These are phyloP conservation scores for Drosophila sproati DNA, from an alignment of 1,140 invertebrate species.

Conservation along the genomic window DNA sequence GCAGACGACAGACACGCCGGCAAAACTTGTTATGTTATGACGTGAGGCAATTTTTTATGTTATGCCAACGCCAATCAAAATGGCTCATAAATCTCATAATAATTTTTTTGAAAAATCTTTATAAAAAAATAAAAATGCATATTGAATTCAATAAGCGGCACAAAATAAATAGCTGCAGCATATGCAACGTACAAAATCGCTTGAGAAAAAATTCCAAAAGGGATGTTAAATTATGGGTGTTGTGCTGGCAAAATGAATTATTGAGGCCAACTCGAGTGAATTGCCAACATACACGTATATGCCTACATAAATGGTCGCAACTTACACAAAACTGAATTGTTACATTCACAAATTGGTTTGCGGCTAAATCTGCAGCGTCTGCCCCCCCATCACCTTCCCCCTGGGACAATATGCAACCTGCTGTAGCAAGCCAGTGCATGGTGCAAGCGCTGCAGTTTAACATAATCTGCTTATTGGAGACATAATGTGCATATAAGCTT, in stretches of 20 bases:
- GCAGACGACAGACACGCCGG: slow-evolving; percentile 41
- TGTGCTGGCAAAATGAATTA: neutral
- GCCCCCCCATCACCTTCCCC: neutral
- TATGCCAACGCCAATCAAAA: slow-evolving; percentile 35
- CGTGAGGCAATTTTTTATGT: slow-evolving; percentile 37
- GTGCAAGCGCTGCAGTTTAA: slow-evolving; percentile 29
- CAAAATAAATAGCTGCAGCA: slow-evolving; percentile 13
- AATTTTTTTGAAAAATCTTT: slow-evolving; percentile 2
- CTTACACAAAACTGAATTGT: slow-evolving; percentile 6
- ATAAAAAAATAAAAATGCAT: slow-evolving; percentile 12
- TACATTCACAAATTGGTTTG: slow-evolving; percentile 38
- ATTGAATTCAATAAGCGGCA: slow-evolving; percentile 32
- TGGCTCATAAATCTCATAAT: slow-evolving; percentile 43
- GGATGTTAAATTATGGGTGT: slow-evolving; percentile 3
- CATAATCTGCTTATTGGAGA: slow-evolving; percentile 35
- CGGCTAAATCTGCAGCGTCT: slow-evolving; percentile 1
- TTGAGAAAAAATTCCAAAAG: neutral
- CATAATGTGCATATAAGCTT: slow-evolving; percentile 21
- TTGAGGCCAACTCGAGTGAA: too few species aligned
- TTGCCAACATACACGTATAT: too few species aligned
- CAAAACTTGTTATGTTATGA: slow-evolving; percentile 46
- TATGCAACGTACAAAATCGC: slow-evolving; percentile 23
- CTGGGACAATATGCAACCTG: slow-evolving; percentile 23
- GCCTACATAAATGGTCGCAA: slow-evolving; percentile 4
- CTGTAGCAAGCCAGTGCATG: slow-evolving; percentile 8